Base-by-base conservation (phyloP, 2,113 vertebrate species). In the Pavo muticus region DNA sequence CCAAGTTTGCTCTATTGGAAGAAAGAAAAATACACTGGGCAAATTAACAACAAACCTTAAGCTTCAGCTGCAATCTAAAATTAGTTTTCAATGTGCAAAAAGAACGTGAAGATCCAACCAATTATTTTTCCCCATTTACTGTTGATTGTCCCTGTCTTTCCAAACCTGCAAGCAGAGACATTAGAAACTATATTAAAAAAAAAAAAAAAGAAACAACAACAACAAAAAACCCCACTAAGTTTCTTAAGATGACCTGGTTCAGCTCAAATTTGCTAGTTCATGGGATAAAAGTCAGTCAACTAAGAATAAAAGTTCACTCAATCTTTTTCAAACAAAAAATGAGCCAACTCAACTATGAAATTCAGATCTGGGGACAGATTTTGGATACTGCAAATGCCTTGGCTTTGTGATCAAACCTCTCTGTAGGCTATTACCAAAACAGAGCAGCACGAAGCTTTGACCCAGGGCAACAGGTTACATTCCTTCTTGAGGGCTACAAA, bases 21-120 rank as follows among this genome's bases (percentile, higher is more conserved):
- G 65, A 73, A 91, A 85, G 30, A 48, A 91, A 83, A 91, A 68
- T 7, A 84, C 32, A 52, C n/a, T 75, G 64, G 24, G 37, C 25
- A 94, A 92, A 93, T 80, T 42, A 92, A 79, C 52, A 82, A 77
- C 47, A 93, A 94, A 75, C 32, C 32, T 88, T 44, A 86, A 81
- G 56, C 57, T 45, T 92, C 85, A 85, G 27, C 65, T 88, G 72
- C 69, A 30, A 77, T 42, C 30, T 73, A 83, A 94, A 94, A 91
- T 86, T 45, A 72, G 32, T 27, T 91, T 93, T 89, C 35, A 52
- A 86, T 65, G n/a, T 39, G 23, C 13, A 59, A 57, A 57, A 84
- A 67, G 13, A 20, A 27, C 12, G 7, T 30, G 84, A 92, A 93
- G 54, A 88, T 87, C 15, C 42, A 80, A 85, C 68, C 32, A 83